Evolutionary conservation across 2,113 vertebrate species (phyloP).

Genomic region (Polypterus bichir): DNA sequence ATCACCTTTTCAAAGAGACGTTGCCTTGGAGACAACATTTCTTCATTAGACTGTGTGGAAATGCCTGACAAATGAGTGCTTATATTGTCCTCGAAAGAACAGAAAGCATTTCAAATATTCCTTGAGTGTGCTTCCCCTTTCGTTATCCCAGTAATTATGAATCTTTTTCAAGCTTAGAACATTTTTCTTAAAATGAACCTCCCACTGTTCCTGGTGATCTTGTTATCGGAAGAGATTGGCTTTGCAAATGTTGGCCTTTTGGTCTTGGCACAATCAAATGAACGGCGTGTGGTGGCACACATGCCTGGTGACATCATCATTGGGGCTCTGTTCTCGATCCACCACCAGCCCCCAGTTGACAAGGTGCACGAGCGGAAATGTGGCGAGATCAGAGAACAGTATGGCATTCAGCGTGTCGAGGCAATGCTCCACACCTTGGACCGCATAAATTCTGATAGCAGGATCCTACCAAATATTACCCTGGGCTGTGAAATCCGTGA

Average conservation of each 20-base stretch:
- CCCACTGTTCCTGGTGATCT: slow-evolving; percentile 52
- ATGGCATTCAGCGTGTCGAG: slow-evolving; percentile 94
- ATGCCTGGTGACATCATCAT: slow-evolving; percentile 92
- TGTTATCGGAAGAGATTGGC: slow-evolving; percentile 53
- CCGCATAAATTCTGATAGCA: slow-evolving; percentile 79
- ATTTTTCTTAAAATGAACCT: slow-evolving; percentile 60
- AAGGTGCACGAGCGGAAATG: slow-evolving; percentile 96
- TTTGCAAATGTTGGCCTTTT: slow-evolving; percentile 40
- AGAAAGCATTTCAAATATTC: slow-evolving; percentile 16
- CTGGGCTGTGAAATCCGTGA: slow-evolving; percentile 94
- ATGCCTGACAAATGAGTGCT: slow-evolving; percentile 21
- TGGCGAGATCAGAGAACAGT: slow-evolving; percentile 88
- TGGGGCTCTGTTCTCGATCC: slow-evolving; percentile 90
- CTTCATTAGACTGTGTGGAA: slow-evolving; percentile 29
- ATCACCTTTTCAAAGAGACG: slow-evolving; percentile 23
- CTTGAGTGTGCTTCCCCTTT: not conserved
- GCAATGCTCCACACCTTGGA: slow-evolving; percentile 93
- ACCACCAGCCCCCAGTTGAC: slow-evolving; percentile 91
- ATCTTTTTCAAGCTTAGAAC: slow-evolving; percentile 46
- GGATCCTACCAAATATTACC: slow-evolving; percentile 80
- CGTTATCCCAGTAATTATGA: slow-evolving; percentile 37
- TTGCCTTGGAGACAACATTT: slow-evolving; percentile 25
- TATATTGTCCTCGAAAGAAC: slow-evolving; percentile 21
- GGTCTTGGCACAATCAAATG: slow-evolving; percentile 64
- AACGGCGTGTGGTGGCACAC: slow-evolving; percentile 85